Evolutionary conservation across 2,113 vertebrate species (phyloP).

Genomic region (Upupa epops): DNA sequence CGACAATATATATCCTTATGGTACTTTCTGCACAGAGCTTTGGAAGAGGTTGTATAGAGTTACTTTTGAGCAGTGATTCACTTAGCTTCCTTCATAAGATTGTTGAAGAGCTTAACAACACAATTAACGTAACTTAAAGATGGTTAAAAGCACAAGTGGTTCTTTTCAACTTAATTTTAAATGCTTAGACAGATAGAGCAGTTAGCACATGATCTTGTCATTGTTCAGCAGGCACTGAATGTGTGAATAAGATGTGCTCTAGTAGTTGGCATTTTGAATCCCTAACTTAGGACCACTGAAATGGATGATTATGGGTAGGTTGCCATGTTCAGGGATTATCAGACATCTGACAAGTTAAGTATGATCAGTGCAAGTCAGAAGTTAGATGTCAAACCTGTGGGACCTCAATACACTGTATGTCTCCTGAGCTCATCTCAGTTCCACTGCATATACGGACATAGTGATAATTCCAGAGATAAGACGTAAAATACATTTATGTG

Average conservation of each 20-base stretch:
- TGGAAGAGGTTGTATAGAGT: neutral
- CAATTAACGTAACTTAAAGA: constrained; percentile 64
- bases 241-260: no score
- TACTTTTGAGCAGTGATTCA: constrained; percentile 31
- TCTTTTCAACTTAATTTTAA: constrained; percentile 61
- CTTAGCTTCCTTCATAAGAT: constrained; percentile 30
- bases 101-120: constrained; percentile 47
- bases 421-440: neutral
- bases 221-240: no score
- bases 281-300: neutral
- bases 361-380: neutral
- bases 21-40: neutral
- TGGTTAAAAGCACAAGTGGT: constrained; percentile 55
- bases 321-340: neutral
- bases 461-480: neutral
- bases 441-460: neutral
- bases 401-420: neutral
- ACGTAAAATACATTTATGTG: neutral
- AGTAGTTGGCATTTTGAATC: constrained; percentile 5
- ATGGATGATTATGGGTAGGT: neutral
- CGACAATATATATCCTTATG: neutral
- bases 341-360: neutral
- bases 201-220: no score
- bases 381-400: neutral
- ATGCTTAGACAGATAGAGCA: constrained; percentile 42